These are phyloP conservation scores for Thalpophila matura DNA, from an alignment of 2,888 invertebrate genomes.

Conservation along the genomic window DNA sequence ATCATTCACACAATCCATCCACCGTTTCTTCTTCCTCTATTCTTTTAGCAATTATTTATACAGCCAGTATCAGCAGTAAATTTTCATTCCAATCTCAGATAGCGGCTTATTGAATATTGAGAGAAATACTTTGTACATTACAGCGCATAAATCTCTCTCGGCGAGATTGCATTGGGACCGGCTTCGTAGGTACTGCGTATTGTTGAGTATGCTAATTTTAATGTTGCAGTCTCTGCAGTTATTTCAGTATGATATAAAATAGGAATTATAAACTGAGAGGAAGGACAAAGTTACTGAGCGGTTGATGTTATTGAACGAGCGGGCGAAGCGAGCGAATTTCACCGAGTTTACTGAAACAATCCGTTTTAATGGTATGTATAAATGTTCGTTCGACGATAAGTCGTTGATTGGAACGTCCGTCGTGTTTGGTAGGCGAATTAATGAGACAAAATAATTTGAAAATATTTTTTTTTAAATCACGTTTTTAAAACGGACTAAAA, in stretches of 20 bases:
- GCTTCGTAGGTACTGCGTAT: background rate
- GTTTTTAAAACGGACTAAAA: no score
- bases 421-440: no score
- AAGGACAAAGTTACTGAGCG: background rate
- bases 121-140: conserved; percentile 9
- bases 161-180: conserved; percentile 33
- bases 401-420: no score
- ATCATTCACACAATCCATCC: no score
- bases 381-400: no score
- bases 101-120: conserved; percentile 38
- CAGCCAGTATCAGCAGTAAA: conserved; percentile 11
- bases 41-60: no score
- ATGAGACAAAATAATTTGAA: no score
- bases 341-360: no score
- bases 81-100: conserved; percentile 20
- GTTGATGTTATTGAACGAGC: background rate
- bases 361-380: no score
- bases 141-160: conserved; percentile 26
- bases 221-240: conserved; percentile 22
- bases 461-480: no score
- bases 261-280: background rate
- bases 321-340: no score
- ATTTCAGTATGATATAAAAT: conserved; percentile 10
- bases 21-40: no score
- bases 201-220: conserved; percentile 30